These are phyloP conservation scores for Cydia fagiglandana DNA, from an alignment of 1,140 invertebrate genomes.

Conservation along the genomic window DNA sequence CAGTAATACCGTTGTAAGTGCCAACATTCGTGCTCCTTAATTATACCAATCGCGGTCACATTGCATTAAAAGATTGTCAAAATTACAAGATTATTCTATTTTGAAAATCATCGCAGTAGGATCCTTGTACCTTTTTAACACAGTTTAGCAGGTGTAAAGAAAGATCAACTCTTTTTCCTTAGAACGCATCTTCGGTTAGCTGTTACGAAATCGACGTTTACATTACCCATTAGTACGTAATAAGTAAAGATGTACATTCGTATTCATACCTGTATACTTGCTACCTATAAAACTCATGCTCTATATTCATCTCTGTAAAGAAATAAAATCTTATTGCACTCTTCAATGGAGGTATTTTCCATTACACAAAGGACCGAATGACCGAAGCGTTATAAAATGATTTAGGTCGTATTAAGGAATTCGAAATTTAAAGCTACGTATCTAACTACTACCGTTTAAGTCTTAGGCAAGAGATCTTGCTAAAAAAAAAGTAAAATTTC, in stretches of 20 bases:
- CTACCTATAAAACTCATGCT: background rate
- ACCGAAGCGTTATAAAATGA: too few species aligned
- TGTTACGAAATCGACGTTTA: conserved; percentile 11
- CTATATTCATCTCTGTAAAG: background rate
- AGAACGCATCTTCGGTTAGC: conserved; percentile 4
- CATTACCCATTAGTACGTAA: conserved; percentile 5
- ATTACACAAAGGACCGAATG: too few species aligned
- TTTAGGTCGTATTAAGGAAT: background rate
- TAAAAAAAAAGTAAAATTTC: background rate
- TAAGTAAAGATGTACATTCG: background rate
- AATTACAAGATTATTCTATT: too few species aligned
- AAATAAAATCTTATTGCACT: too few species aligned
- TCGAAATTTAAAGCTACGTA: background rate
- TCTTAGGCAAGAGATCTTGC: too few species aligned
- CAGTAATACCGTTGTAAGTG: background rate
- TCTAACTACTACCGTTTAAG: too few species aligned
- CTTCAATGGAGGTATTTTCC: too few species aligned
- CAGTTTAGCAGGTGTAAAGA: background rate
- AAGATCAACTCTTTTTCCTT: background rate
- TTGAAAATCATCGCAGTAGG: background rate
- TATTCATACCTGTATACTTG: background rate
- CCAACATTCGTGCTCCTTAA: background rate
- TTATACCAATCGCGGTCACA: background rate
- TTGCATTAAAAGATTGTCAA: background rate
- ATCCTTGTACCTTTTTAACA: background rate